phyloP scores from a whole-genome alignment of 92 coral and sea anemone species.

The Anthopleura xanthogrammica region DNA sequence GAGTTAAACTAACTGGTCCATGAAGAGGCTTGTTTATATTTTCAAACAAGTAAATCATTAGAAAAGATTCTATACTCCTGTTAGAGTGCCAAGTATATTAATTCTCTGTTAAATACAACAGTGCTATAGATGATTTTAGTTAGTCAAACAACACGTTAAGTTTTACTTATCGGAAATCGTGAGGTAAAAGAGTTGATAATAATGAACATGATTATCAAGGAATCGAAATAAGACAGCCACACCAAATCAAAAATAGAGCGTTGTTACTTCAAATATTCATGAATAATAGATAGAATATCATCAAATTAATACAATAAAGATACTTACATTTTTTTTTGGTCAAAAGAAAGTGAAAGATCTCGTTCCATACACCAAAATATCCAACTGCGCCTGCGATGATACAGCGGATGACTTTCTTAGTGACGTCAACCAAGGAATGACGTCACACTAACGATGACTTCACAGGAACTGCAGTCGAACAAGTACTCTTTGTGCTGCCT shows the following conservation, averaged over 20 bases:
- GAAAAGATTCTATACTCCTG: too few species aligned
- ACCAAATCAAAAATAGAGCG: background rate
- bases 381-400: slow-evolving; percentile 46
- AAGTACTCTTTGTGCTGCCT: background rate
- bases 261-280: background rate
- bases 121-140: background rate
- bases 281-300: background rate
- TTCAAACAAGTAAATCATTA: background rate
- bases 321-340: background rate
- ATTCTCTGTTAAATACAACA: background rate
- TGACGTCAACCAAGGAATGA: slow-evolving; percentile 49
- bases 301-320: background rate
- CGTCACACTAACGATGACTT: background rate
- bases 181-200: background rate
- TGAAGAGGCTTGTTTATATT: background rate
- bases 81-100: too few species aligned
- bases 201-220: background rate
- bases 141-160: background rate
- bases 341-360: background rate
- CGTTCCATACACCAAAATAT: slow-evolving; percentile 32
- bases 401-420: slow-evolving; percentile 38
- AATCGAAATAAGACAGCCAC: background rate
- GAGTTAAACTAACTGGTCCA: background rate
- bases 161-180: background rate
- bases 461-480: background rate